Evolutionary conservation across 2,113 vertebrate species (phyloP).

Genomic region (Mixornis gularis): DNA sequence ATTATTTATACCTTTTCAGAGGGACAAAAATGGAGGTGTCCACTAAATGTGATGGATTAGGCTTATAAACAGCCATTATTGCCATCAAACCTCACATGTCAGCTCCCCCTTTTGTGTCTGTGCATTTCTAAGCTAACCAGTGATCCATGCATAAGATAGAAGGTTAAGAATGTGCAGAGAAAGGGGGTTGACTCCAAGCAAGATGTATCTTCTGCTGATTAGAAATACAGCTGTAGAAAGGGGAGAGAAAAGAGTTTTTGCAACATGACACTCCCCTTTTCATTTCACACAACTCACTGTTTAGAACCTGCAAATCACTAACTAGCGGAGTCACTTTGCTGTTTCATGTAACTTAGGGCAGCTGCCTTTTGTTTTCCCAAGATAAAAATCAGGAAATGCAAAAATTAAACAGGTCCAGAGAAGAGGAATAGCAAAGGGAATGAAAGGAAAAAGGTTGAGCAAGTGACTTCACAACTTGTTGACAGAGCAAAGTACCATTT

Average conservation of each 20-base stretch:
- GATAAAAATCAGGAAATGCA: slow-evolving; percentile 76
- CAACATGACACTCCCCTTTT: slow-evolving; percentile 38
- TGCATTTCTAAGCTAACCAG: slow-evolving; percentile 98
- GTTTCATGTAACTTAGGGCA: slow-evolving; percentile 60
- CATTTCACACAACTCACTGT: slow-evolving; percentile 54
- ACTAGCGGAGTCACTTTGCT: slow-evolving; percentile 59
- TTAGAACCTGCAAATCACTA: slow-evolving; percentile 49
- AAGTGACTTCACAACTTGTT: slow-evolving; percentile 57
- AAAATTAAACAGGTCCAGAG: slow-evolving; percentile 62
- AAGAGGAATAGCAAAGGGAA: slow-evolving; percentile 47
- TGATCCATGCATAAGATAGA: slow-evolving; percentile 96
- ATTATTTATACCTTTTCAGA: slow-evolving; percentile 99
- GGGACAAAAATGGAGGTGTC: slow-evolving; percentile 98
- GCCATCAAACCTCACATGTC: slow-evolving; percentile 94
- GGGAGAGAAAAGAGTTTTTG: slow-evolving; percentile 51
- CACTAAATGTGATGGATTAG: slow-evolving; percentile 99
- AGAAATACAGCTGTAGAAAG: slow-evolving; percentile 90
- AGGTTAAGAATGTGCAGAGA: slow-evolving; percentile 91
- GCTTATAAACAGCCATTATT: slow-evolving; percentile 99
- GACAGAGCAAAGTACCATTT: slow-evolving; percentile 51
- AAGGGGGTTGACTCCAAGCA: slow-evolving; percentile 87
- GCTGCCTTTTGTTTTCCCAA: slow-evolving; percentile 74
- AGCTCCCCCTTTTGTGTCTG: slow-evolving; percentile 92
- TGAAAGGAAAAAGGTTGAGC: slow-evolving; percentile 35
- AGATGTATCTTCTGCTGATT: slow-evolving; percentile 92